phyloP scores from a whole-genome alignment of 1,140 invertebrate species.

The Sinella curviseta region DNA sequence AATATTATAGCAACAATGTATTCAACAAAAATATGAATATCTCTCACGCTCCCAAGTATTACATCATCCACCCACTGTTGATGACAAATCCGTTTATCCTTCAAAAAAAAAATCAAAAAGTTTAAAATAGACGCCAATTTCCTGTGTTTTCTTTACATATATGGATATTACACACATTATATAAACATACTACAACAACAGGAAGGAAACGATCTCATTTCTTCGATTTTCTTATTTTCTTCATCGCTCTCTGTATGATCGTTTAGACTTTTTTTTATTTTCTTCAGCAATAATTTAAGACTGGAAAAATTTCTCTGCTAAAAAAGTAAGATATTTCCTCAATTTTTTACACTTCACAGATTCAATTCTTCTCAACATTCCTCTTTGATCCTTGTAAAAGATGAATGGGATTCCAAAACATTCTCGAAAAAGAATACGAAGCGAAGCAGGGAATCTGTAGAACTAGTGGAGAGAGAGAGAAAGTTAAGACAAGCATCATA shows the following conservation, averaged over 20 bases:
- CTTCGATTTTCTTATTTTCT: neutral
- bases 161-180: too few species aligned
- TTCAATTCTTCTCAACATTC: conserved; percentile 21
- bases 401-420: conserved; percentile 15
- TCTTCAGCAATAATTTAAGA: conserved; percentile 10
- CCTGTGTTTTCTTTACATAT: too few species aligned
- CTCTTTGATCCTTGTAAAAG: conserved; percentile 21
- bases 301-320: conserved; percentile 2
- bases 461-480: neutral
- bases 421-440: neutral
- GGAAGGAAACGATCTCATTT: neutral
- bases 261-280: neutral
- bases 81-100: too few species aligned
- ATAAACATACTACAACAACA: neutral
- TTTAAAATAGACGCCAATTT: too few species aligned
- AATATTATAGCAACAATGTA: too few species aligned
- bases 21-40: too few species aligned
- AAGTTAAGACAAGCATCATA: neutral
- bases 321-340: conserved; percentile 21
- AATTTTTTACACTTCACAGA: conserved; percentile 22
- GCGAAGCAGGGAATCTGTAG: neutral
- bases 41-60: too few species aligned
- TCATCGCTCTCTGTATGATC: neutral
- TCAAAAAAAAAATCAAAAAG: too few species aligned
- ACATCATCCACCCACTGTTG: too few species aligned